Conservation (phyloP, 2,888 invertebrate genomes). For the Colostygia pectinataria region DNA sequence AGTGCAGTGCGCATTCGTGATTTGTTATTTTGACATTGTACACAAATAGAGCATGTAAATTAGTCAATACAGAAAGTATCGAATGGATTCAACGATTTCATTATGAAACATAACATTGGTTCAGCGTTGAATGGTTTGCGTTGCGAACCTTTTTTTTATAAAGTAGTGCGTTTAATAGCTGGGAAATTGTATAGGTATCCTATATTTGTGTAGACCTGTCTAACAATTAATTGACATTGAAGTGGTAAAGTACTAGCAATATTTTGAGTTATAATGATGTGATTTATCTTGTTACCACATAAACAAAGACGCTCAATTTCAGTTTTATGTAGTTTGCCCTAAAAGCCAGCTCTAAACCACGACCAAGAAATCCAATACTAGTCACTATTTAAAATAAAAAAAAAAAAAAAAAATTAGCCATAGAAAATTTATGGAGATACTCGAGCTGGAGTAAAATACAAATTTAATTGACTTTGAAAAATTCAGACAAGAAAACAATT, state of each 20-base stretch:
- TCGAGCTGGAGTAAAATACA: conserved; percentile 10
- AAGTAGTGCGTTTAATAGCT: too few species aligned
- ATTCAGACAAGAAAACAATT: neutral
- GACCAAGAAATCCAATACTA: conserved; percentile 2
- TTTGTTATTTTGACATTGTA: neutral
- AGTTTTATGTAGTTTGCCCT: neutral
- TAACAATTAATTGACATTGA: too few species aligned
- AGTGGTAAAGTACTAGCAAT: too few species aligned
- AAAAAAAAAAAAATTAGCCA: too few species aligned
- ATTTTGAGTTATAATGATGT: neutral
- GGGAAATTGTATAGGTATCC: too few species aligned
- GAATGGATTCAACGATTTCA: too few species aligned
- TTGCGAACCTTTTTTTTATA: too few species aligned
- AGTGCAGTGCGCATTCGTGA: conserved; percentile 12
- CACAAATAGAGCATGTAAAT: neutral
- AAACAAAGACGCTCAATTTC: neutral
- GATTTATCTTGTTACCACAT: conserved; percentile 14
- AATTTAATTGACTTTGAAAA: conserved; percentile 4
- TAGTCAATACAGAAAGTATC: neutral
- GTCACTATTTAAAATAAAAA: too few species aligned
- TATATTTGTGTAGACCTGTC: too few species aligned
- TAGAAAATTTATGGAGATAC: conserved; percentile 6
- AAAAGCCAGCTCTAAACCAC: conserved; percentile 1
- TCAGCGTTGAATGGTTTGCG: too few species aligned
- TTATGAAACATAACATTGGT: too few species aligned